Conservation (phyloP, 2,888 invertebrate species). For the Diabrotica balteata region DNA sequence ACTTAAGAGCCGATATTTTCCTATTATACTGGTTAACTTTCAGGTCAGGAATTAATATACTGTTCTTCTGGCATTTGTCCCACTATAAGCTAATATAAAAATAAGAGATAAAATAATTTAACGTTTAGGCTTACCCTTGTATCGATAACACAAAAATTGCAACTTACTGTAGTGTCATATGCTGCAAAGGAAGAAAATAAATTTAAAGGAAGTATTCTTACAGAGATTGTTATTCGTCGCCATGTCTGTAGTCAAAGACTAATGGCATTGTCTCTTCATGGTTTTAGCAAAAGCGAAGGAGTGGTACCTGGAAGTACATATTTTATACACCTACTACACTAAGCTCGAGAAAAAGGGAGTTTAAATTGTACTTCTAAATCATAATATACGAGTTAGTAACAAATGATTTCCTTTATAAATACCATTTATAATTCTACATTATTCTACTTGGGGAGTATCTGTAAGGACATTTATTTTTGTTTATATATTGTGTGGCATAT, state of each 20-base stretch:
- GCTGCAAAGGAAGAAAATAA: slow-evolving; percentile 2
- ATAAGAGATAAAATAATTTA: too few species aligned
- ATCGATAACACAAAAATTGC: not conserved
- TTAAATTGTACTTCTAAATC: slow-evolving; percentile 18
- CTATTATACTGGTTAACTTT: too few species aligned
- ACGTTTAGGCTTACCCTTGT: not conserved
- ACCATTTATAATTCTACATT: not conserved
- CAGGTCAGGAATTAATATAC: too few species aligned
- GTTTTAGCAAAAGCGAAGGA: slow-evolving; percentile 16
- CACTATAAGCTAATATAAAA: too few species aligned
- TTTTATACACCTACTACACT: slow-evolving; percentile 23
- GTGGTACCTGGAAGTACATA: slow-evolving; percentile 25
- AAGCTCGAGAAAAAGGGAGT: slow-evolving; percentile 5
- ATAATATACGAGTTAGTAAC: slow-evolving; percentile 13
- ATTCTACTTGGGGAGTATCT: too few species aligned
- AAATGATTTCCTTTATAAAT: slow-evolving; percentile 12
- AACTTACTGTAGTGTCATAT: not conserved
- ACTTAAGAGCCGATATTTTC: too few species aligned
- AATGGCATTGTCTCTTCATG: slow-evolving; percentile 16
- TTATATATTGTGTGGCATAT: too few species aligned
- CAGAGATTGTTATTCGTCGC: slow-evolving; percentile 2
- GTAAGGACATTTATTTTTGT: too few species aligned
- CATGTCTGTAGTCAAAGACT: slow-evolving; percentile 6
- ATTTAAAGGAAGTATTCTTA: slow-evolving; percentile 1
- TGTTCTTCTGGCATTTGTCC: too few species aligned